Evolutionary conservation across 1,140 invertebrate species (phyloP).

Genomic region (Xylocopa sonorina): DNA sequence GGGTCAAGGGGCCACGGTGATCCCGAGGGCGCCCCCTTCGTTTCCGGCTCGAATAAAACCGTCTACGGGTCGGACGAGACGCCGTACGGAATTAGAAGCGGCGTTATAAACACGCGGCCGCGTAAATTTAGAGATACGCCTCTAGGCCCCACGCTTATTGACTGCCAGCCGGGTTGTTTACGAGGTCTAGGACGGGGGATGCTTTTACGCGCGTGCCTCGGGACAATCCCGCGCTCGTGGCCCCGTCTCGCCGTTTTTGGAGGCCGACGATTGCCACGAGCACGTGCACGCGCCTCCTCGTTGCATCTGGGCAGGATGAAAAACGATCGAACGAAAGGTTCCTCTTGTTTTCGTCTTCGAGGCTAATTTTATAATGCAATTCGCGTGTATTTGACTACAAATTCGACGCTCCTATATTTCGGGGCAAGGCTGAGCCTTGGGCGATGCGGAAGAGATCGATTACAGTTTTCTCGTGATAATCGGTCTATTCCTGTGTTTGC

Average conservation of each 20-base stretch:
- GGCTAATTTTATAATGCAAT: neutral
- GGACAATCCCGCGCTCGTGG: neutral
- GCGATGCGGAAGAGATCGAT: too few species aligned
- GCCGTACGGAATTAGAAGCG: slow-evolving; percentile 57
- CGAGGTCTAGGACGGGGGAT: slow-evolving; percentile 1
- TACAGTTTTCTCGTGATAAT: too few species aligned
- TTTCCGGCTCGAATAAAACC: slow-evolving; percentile 59
- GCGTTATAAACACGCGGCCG: slow-evolving; percentile 54
- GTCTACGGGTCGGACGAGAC: slow-evolving; percentile 45
- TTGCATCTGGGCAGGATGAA: neutral
- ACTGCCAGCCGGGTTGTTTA: slow-evolving; percentile 54
- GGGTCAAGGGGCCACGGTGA: slow-evolving; percentile 24
- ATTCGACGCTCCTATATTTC: neutral
- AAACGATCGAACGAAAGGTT: neutral
- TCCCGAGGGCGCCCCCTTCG: slow-evolving; percentile 42
- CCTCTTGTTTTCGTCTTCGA: neutral
- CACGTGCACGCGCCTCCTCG: slow-evolving; percentile 12
- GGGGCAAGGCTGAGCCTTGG: too few species aligned
- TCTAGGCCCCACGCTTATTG: slow-evolving; percentile 47
- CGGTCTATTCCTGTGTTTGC: too few species aligned
- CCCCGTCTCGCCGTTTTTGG: neutral
- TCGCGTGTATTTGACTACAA: neutral
- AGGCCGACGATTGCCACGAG: neutral
- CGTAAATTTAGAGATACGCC: slow-evolving; percentile 56
- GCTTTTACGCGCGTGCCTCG: neutral